Base-by-base conservation (phyloP, 2,113 vertebrate genomes). In the Gasterosteus aculeatus region DNA sequence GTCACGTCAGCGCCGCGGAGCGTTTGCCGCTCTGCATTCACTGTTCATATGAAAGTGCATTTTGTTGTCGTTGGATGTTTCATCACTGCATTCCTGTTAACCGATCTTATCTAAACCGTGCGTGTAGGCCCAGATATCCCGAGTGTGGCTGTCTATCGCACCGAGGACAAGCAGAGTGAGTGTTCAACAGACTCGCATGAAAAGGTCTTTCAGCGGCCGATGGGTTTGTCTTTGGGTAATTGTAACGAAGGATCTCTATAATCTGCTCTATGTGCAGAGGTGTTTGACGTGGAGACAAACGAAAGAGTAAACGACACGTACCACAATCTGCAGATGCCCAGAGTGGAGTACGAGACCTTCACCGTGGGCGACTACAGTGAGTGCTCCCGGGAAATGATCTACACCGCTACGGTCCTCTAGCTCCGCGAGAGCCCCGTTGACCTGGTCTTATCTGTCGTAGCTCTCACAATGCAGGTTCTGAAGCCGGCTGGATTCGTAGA, bases 401-500 rank as follows among this genome's bases (percentile, higher is more conserved):
- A 26, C 22, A 26, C 22, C 22, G 22, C 22, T 26, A 19, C 39
- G 3, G 16, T 58, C 29, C 1, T n/a, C 5, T 41, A 7, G 4
- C 16, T 15, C 54, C 0, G 18, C 12, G 9, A 64, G 33, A 14
- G 7, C 15, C 19, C 6, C 11, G 2, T 16, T 75, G n/a, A 71
- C 46, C 5, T 0, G 41, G 12, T 60, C 53, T 26, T 69, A 0
- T 84, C n/a, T 84, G 61, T 87, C 84, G 1, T 54, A 99, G 97
- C 85, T 73, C 91, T 99, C 84, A 95, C 94, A 0, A 91, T 98
- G 93, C 96, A 99, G 94, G 95, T 99, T 80, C 91, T 97, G 82
- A 99, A 96, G 90, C 98, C 98, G 0, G 97, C 96, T 0, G 95
- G 92, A 18, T 98, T 99, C 77, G 67, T 89, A 0, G 94, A 96